phyloP scores from a whole-genome alignment of 2,113 vertebrate genomes.

The Neodon shergylaensis region DNA sequence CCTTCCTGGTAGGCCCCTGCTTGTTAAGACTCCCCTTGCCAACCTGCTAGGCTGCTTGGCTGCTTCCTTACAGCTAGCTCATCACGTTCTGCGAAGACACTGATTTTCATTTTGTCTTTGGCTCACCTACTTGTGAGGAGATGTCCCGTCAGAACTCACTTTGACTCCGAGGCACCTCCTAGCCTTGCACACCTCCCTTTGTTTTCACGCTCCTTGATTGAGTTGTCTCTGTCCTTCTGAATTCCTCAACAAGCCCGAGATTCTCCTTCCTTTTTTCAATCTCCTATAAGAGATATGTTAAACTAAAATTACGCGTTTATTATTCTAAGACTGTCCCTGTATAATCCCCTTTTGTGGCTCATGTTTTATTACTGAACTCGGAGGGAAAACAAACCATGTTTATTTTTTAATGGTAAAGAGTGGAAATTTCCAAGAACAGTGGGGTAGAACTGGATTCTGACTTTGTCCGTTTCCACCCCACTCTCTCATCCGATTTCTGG shows the following conservation, averaged over 20 bases:
- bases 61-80: neutral
- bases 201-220: neutral
- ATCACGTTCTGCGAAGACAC: neutral
- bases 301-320: conserved; percentile 40
- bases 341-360: conserved; percentile 21
- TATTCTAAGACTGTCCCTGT: conserved; percentile 45
- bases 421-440: conserved; percentile 3
- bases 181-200: neutral
- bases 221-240: neutral
- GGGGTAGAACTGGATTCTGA: neutral
- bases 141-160: neutral
- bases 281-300: conserved; percentile 36
- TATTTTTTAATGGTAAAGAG: conserved; percentile 56
- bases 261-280: neutral
- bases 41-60: neutral
- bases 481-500: conserved; percentile 9
- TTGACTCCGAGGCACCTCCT: neutral
- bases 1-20: neutral
- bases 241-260: neutral
- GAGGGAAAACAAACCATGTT: conserved; percentile 37
- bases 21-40: neutral
- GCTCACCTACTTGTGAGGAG: neutral
- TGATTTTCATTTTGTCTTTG: conserved; percentile 3
- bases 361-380: conserved; percentile 57
- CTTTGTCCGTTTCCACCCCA: neutral